Evolutionary conservation across 2,113 vertebrate genomes (phyloP).

Genomic region (Trogon surrucura): DNA sequence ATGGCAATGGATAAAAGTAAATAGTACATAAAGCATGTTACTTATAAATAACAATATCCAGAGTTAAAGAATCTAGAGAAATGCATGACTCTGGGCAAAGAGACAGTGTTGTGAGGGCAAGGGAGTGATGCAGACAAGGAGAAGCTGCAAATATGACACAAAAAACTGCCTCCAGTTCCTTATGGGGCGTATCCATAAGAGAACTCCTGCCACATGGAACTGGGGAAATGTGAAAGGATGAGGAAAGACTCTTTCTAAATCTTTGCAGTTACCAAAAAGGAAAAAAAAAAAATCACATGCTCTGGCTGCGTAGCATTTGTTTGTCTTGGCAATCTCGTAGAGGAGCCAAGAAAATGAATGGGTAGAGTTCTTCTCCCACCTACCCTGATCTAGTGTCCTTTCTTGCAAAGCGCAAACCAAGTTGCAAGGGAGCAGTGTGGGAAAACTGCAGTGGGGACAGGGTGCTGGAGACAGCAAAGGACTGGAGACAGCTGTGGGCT

Average conservation of each 20-base stretch:
- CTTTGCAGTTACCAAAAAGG: background rate
- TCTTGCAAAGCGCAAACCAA: background rate
- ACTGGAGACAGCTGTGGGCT: background rate
- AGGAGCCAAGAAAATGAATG: background rate
- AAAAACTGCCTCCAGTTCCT: background rate
- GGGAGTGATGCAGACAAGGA: background rate
- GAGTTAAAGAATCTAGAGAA: background rate
- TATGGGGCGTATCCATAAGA: background rate
- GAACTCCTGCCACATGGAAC: accelerated
- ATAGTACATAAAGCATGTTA: background rate
- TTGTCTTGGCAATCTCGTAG: background rate
- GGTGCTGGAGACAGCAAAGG: background rate
- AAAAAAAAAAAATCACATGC: background rate
- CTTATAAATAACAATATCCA: background rate
- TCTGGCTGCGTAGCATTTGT: background rate
- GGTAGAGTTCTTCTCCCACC: background rate
- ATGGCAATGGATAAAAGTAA: background rate
- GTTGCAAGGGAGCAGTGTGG: background rate
- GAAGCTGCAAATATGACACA: background rate
- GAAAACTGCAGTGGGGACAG: background rate
- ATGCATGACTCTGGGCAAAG: background rate
- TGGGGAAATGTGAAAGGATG: background rate
- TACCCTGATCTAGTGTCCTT: background rate
- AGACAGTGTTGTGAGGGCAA: background rate
- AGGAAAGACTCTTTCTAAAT: background rate